Base-by-base conservation (phyloP, 2,113 vertebrate species). In the Lates calcarifer region DNA sequence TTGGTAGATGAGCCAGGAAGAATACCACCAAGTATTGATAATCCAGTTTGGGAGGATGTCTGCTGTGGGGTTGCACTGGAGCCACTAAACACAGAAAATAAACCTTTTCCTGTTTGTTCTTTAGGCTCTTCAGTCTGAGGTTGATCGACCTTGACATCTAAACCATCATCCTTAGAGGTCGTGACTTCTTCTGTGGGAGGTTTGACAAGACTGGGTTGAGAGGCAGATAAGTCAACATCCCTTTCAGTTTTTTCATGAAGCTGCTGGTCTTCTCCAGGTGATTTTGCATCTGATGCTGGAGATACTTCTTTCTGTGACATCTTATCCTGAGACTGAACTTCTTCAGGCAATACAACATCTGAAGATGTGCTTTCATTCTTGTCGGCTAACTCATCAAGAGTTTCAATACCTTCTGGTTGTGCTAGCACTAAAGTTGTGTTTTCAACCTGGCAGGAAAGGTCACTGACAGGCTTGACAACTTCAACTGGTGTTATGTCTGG, bases 21-120 rank as follows among this genome's bases (percentile, higher is more conserved):
- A 82, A 94, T 94, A 13, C 91, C 91, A 88, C 93, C 90, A 91
- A 96, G 94, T 0, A 93, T 82, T 66, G 94, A 94, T 53, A 87
- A 58, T 33, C 93, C 93, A 88, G 82, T 81, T 24, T 93, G 90
- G 64, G 87, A 74, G 49, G 91, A 2, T 2, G 41, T 64, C n/a
- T 90, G 87, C 66, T 89, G 86, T 72, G 81, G 57, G 35, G 77
- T 77, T 90, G 68, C 33, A 76, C 74, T 67, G 11, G 92, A 75
- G 17, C 82, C 87, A 68, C 86, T 87, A 67, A 95, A 93, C 75
- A 93, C 79, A 62, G 94, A 91, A 84, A 94, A 93, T 83, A 94
- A 79, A 7, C 91, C 85, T 87, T 90, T 94, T 29, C 43, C 85
- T 63, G 62, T 22, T 67, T 90, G 82, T 13, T 93, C 91, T 66